Base-by-base conservation (phyloP, 2,888 invertebrate genomes). In the Perizoma flavofasciatum region DNA sequence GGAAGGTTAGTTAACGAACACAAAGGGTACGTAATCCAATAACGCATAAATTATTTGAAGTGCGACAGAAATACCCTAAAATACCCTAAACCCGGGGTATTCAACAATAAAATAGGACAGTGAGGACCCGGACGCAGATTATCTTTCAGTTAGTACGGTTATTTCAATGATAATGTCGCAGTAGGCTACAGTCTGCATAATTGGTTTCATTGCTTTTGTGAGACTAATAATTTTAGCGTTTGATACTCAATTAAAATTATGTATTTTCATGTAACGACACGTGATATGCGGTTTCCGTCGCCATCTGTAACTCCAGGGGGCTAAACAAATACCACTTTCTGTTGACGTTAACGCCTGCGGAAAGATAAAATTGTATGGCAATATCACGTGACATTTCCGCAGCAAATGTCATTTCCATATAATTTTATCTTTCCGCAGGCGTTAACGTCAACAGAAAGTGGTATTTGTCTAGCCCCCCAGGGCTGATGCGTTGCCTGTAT, bases 41-140 rank as follows among this genome's bases (percentile, higher is more conserved):
- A 57, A 43, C 39, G 49, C 53, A 57, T 61, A 57, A 57, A 57
- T 61, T 54, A 57, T 61, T 57, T 40, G 46, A 48, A 61, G 32
- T 48, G 37, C 39, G 47, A 52, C 43, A 58, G 48, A 58, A 57
- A 51, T 51, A 41, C 43, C 47, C 47, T 47, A 32, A 32, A 55
- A 49, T 37, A 32, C 55, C 55, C 49, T 45, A 57, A 54, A 46
- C 48, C 52, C 57, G 41, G 57, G 48, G 43, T 8, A 32, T 52
- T 51, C 43, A 35, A 48, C 52, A 56, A 55, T 55, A 50, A 58
- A 52, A 57, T 57, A 57, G 51, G 41, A 57, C 56, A 57, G 37
- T 43, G 48, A 43, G 57, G 37, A 43, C 44, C 51, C 52, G 6
- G 48, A 11, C 52, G 11, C 33, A 52, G 57, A 58, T 58, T 58